Base-by-base conservation (phyloP, 2,888 invertebrate species). In the Eulithis testata region DNA sequence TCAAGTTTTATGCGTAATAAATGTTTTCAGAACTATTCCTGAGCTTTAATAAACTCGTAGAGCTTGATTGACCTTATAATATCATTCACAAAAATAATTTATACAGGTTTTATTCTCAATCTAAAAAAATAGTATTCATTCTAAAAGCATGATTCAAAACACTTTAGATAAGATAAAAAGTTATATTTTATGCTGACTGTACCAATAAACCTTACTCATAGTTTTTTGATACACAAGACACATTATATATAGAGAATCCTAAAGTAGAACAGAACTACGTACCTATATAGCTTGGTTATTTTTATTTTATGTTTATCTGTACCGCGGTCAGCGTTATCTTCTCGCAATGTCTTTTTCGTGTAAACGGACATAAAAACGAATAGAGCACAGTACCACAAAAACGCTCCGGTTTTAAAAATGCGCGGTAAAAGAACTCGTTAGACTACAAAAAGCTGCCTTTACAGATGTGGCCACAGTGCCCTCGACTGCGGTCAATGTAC, bases 401-500 rank as follows among this genome's bases (percentile, higher is more conserved):
- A 70, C 61, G 37, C 61, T 63, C 31, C 64, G 51, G 52, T 56
- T 66, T 66, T 66, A 60, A 65, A 72, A 71, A 69, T 60, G 64
- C 61, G 59, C 65, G 70, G 72, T 73, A 65, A 73, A 72, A 70
- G 70, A 73, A 70, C 72, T 73, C 73, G 72, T 73, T 73, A 73
- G 66, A 49, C 68, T 62, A 65, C 60, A 73, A 73, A 73, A 73
- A 72, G 66, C 57, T 69, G 68, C 61, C 76, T 80, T 78, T 78
- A 80, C 77, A 81, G 78, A 78, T 75, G 76, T 74, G 70, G 67
- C 76, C 77, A 72, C 78, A 80, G 74, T 71, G 73, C 72, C 71
- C 80, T 85, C 78, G 67, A 81, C 81, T 82, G 88, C 89, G 89
- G 90, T 90, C 89, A 90, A 85, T 76, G 86, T 72, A 82, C 85